Evolutionary conservation across 2,113 vertebrate species (phyloP).

Genomic region (Pungitius pungitius): DNA sequence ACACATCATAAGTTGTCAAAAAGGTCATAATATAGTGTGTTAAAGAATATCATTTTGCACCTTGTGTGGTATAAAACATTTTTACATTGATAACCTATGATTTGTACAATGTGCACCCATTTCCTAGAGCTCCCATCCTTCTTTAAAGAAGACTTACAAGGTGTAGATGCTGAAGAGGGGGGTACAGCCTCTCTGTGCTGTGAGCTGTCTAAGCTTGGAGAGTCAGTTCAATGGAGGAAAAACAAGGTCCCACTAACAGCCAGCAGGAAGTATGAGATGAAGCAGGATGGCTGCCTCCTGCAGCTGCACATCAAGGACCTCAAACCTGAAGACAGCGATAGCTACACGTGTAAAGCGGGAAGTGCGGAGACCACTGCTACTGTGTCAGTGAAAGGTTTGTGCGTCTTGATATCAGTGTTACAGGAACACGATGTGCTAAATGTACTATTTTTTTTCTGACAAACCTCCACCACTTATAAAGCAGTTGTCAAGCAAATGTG

Average conservation of each 20-base stretch:
- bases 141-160: constrained; percentile 76
- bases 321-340: constrained; percentile 75
- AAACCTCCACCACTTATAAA: not conserved
- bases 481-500: not conserved
- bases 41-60: not conserved
- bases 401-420: not conserved
- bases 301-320: constrained; percentile 77
- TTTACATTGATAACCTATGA: not conserved
- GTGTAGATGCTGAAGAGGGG: constrained; percentile 77
- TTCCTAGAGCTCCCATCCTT: constrained; percentile 52
- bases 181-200: constrained; percentile 63
- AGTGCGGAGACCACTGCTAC: constrained; percentile 71
- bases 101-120: not conserved
- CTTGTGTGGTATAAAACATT: not conserved
- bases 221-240: constrained; percentile 78
- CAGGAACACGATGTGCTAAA: not conserved
- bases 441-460: not conserved
- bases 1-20: not conserved
- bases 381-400: constrained; percentile 46
- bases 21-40: not conserved
- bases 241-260: constrained; percentile 70
- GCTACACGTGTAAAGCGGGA: constrained; percentile 81
- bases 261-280: constrained; percentile 78
- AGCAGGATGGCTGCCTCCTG: constrained; percentile 70
- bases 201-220: constrained; percentile 78